Percentiles rank a stretch among this genome's conserved stretches.
phyloP scores from a whole-genome alignment of 2,113 vertebrate genomes.

The Arenaria interpres region DNA sequence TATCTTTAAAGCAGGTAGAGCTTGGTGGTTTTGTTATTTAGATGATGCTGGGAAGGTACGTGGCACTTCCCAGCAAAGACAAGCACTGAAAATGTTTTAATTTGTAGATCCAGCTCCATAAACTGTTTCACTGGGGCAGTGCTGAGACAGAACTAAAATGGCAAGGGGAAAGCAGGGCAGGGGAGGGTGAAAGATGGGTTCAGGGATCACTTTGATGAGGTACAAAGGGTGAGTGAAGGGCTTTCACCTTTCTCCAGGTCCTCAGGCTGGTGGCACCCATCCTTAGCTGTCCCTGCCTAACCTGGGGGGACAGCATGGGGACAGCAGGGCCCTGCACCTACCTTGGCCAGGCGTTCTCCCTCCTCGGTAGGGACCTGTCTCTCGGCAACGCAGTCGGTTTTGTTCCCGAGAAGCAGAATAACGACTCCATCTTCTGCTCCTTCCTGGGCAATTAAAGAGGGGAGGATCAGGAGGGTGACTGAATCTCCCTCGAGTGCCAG shows the following conservation, averaged over 20 bases:
- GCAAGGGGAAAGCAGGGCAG: background rate
- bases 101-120: background rate
- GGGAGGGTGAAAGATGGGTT: background rate
- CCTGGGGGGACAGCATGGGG: background rate
- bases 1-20: background rate
- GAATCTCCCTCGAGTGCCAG: background rate
- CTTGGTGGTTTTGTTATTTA: background rate
- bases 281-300: background rate
- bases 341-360: conserved; percentile 84
- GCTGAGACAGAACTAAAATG: background rate
- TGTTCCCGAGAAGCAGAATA: conserved; percentile 91
- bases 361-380: conserved; percentile 77
- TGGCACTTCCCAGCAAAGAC: background rate
- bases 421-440: conserved; percentile 67
- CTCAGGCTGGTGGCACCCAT: background rate
- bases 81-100: background rate
- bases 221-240: background rate
- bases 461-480: background rate
- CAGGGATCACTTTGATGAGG: background rate
- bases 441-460: conserved; percentile 74
- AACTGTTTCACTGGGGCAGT: background rate
- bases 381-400: conserved; percentile 76
- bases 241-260: background rate
- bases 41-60: background rate
- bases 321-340: conserved; percentile 28